Evolutionary conservation across 2,888 invertebrate species (phyloP), one percentile per base, ranked within the genome.

Genomic region (Nomada lathburiana): DNA sequence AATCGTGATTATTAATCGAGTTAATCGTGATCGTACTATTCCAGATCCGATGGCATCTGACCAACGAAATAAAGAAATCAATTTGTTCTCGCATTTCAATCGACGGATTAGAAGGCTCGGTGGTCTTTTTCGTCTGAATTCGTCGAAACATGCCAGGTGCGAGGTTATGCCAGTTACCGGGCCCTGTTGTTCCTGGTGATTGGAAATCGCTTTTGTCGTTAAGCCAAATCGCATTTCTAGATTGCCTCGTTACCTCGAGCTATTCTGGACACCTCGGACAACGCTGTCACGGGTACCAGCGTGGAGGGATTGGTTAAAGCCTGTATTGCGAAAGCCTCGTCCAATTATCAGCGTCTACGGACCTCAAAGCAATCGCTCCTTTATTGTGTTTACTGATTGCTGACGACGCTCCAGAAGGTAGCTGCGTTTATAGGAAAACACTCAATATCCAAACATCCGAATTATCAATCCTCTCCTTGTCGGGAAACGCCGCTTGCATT

Each of bases 131-230:
- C 18, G 20, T 63, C 55, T 20, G 26, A n/a, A 64, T 65, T 73
- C 73, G 59, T 29, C 55, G 59, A 55, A 68, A 70, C 70, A 76
- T 44, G 60, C 50, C 76, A 57, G 72, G 47, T 44, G 65, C 63
- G 80, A 82, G 78, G 80, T 83, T 84, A 84, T 74, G 83, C 70
- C 78, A 84, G 80, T 81, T 73, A 64, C 64, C 53, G 10, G 64
- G 67, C 53, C 68, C 79, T 84, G 86, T 88, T 87, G 87, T 88
- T 86, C 83, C 70, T 72, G 76, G 75, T 88, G 89, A 88, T 88
- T 88, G 88, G 88, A 88, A 88, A 86, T 87, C 88, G 88, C 87
- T 87, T 83, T 84, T 87, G 84, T 88, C 87, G 89, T 87, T 88
- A 88, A 88, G 84, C 88, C 84, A 88, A 89, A 88, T 88, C 87